Evolutionary conservation across 2,888 invertebrate species (phyloP).

Genomic region (Caenorhabditis sp.): DNA sequence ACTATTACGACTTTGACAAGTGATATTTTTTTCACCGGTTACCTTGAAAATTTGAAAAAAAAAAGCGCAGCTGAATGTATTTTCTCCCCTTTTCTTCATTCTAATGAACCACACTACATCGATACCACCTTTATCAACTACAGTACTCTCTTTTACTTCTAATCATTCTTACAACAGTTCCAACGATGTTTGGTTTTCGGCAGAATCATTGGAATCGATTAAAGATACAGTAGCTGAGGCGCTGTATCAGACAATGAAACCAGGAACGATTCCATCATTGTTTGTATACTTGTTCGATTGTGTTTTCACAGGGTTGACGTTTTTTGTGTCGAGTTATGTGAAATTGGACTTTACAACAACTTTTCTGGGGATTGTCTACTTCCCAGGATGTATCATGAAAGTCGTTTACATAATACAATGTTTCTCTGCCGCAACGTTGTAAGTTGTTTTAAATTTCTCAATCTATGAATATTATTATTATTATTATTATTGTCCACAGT

Average conservation of each 20-base stretch:
- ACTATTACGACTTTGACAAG: slow-evolving; percentile 38
- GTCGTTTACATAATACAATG: slow-evolving; percentile 17
- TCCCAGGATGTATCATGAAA: slow-evolving; percentile 29
- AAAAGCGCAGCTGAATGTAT: no score
- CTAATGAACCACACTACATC: background rate
- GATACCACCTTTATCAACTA: background rate
- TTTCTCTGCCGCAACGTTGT: slow-evolving; percentile 14
- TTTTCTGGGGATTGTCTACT: slow-evolving; percentile 33
- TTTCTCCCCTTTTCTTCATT: background rate
- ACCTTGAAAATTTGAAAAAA: background rate
- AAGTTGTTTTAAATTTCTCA: background rate
- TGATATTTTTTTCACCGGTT: slow-evolving; percentile 3
- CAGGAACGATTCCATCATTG: slow-evolving; percentile 28
- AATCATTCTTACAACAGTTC: background rate
- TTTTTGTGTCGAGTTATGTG: slow-evolving; percentile 27
- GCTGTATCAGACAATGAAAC: slow-evolving; percentile 25
- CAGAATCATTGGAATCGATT: background rate
- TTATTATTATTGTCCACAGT: no score
- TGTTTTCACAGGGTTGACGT: slow-evolving; percentile 18
- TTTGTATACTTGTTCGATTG: slow-evolving; percentile 29
- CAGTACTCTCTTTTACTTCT: background rate
- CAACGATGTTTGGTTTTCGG: background rate
- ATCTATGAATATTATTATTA: background rate
- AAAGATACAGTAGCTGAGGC: slow-evolving; percentile 10
- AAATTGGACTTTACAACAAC: slow-evolving; percentile 35